Conservation (phyloP, 2,113 vertebrate genomes). For the Sarotherodon lohbergeri region DNA sequence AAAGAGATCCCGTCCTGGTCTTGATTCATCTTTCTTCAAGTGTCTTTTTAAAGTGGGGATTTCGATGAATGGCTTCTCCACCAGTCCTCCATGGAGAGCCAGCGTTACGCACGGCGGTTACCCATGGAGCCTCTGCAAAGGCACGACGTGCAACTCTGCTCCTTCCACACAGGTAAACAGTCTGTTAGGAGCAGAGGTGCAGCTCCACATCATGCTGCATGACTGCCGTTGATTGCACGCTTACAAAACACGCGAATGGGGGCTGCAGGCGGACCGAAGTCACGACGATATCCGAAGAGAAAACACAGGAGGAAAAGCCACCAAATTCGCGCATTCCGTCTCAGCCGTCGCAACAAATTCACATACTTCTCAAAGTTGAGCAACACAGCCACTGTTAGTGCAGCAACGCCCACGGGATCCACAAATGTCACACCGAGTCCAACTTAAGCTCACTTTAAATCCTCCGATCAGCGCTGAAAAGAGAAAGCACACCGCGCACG, state of each 20-base stretch:
- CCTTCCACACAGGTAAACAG: constrained; percentile 22
- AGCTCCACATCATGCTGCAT: constrained; percentile 36
- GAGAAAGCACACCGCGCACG: background rate
- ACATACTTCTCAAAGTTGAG: constrained; percentile 56
- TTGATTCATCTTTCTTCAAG: constrained; percentile 57
- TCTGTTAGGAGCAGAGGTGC: background rate
- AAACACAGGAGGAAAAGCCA: background rate
- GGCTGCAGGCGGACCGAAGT: background rate
- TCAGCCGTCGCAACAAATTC: background rate
- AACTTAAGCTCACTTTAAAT: background rate
- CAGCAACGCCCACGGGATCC: constrained; percentile 10
- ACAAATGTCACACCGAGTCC: background rate
- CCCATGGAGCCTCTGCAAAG: constrained; percentile 24
- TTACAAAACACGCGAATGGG: background rate
- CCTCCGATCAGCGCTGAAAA: background rate
- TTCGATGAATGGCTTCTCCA: background rate
- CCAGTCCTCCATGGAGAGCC: constrained; percentile 52
- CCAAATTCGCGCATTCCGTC: constrained; percentile 27
- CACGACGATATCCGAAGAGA: constrained; percentile 16
- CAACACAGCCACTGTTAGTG: constrained; percentile 1
- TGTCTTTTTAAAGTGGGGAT: constrained; percentile 2
- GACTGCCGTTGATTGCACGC: background rate
- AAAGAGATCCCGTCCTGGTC: constrained; percentile 65
- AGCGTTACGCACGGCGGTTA: constrained; percentile 41
- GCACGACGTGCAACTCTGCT: constrained; percentile 9